Conservation (phyloP, 2,888 invertebrate species). For the Mythimna vitellina region DNA sequence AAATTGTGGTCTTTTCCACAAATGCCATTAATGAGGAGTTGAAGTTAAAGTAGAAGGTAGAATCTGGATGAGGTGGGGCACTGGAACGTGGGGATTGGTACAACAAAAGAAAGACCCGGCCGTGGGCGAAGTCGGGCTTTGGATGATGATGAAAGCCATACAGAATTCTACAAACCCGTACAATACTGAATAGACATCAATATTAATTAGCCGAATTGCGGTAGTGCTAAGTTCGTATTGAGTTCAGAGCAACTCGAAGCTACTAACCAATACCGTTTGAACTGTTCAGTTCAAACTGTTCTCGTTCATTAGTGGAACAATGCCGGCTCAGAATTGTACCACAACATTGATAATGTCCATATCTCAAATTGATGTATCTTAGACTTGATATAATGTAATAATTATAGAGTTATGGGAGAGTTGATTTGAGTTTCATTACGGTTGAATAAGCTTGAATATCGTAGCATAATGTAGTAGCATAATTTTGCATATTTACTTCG, state of each 20-base stretch:
- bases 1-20: no score
- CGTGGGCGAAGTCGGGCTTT: no score
- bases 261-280: slow-evolving; percentile 33
- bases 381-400: slow-evolving; percentile 8
- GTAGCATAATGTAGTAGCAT: no score
- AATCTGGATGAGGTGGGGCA: no score
- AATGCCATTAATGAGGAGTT: no score
- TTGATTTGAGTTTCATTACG: slow-evolving; percentile 33
- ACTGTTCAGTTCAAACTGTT: slow-evolving; percentile 26
- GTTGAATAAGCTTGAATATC: background rate
- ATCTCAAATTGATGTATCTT: slow-evolving; percentile 41
- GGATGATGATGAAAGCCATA: background rate
- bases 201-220: slow-evolving; percentile 43
- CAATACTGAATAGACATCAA: slow-evolving; percentile 17
- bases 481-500: no score
- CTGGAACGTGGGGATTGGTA: no score
- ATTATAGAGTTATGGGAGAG: slow-evolving; percentile 5
- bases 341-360: slow-evolving; percentile 37
- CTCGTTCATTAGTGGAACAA: slow-evolving; percentile 51
- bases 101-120: no score
- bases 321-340: slow-evolving; percentile 31
- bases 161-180: background rate
- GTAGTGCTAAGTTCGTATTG: slow-evolving; percentile 35
- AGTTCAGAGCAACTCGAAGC: slow-evolving; percentile 28
- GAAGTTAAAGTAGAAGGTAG: no score